Conservation (phyloP, 1,140 invertebrate species). For the Rhyacophila brunnea region DNA sequence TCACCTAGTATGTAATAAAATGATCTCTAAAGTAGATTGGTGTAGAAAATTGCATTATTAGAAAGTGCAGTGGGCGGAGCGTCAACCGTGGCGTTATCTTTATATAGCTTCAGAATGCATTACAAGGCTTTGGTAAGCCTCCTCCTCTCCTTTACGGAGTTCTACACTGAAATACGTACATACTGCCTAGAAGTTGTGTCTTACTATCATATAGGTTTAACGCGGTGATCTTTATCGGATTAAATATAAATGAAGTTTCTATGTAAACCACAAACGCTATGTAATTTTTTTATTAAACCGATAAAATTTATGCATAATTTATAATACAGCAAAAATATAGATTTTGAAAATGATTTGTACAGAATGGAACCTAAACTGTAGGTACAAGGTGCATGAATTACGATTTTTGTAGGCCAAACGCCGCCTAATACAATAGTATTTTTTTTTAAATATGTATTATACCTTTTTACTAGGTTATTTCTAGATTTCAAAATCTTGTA, state of each 20-base stretch:
- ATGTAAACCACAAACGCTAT: too few species aligned
- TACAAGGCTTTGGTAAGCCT: conserved; percentile 14
- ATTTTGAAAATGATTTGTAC: too few species aligned
- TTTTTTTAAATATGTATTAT: too few species aligned
- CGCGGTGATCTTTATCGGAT: neutral
- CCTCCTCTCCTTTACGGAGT: neutral
- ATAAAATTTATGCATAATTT: too few species aligned
- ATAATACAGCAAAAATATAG: too few species aligned
- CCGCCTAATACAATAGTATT: too few species aligned
- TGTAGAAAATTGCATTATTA: conserved; percentile 26
- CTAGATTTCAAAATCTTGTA: too few species aligned
- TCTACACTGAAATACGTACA: neutral
- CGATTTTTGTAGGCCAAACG: too few species aligned
- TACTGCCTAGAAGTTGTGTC: neutral
- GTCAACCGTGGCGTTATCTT: conserved; percentile 5
- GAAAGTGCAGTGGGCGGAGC: conserved; percentile 12
- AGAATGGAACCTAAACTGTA: too few species aligned
- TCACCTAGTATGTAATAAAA: conserved; percentile 1
- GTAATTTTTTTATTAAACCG: too few species aligned
- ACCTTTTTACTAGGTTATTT: too few species aligned
- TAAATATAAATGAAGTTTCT: neutral
- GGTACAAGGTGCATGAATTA: too few species aligned
- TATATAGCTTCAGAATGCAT: conserved; percentile 2
- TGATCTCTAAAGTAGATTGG: conserved; percentile 17
- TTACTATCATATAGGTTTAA: neutral